phyloP scores from a whole-genome alignment of 2,113 vertebrate genomes.

The Laterallus jamaicensis region DNA sequence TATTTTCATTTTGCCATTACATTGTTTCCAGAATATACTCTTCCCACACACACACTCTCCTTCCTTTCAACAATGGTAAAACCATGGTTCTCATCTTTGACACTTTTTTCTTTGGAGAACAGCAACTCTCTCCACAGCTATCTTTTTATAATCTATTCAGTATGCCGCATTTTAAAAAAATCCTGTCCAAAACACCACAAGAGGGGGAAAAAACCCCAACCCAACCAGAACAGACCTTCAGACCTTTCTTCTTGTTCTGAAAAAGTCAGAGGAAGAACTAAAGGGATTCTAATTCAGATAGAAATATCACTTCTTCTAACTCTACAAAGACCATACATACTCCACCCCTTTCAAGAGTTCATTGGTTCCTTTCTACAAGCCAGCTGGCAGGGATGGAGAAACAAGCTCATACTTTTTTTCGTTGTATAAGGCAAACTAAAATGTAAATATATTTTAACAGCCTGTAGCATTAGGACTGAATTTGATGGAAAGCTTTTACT shows the following conservation, averaged over 20 bases:
- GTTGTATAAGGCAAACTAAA: neutral
- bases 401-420: neutral
- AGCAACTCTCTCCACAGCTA: neutral
- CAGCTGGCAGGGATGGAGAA: neutral
- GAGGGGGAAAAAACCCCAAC: neutral
- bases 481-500: neutral
- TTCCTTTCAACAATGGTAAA: neutral
- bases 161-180: neutral
- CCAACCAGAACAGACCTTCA: neutral
- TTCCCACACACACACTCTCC: neutral
- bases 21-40: neutral
- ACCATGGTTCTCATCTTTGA: neutral
- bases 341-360: rapidly evolving
- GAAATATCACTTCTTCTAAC: neutral
- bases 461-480: neutral
- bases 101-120: neutral
- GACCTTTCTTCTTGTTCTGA: neutral
- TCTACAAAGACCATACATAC: neutral
- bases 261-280: neutral
- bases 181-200: neutral
- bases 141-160: neutral
- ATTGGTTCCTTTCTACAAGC: neutral
- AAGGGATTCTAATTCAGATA: neutral
- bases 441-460: neutral
- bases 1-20: neutral